phyloP scores from a whole-genome alignment of 2,888 invertebrate species.

The Cephus runcator region DNA sequence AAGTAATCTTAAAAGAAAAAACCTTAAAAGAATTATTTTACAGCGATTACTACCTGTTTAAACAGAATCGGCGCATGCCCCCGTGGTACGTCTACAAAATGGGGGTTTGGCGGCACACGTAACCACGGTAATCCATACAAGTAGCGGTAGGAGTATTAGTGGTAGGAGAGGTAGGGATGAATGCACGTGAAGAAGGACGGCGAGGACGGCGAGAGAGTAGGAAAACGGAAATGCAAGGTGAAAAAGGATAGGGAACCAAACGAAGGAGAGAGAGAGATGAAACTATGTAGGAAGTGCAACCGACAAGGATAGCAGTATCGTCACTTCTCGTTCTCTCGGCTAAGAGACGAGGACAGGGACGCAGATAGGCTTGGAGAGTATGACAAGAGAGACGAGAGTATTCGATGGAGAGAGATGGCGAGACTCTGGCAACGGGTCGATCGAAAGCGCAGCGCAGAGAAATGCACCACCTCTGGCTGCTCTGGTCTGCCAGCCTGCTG shows the following conservation, averaged over 20 bases:
- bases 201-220: constrained; percentile 5
- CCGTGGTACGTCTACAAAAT: constrained; percentile 4
- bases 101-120: neutral
- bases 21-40: neutral
- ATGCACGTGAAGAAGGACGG: constrained; percentile 1
- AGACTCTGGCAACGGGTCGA: constrained; percentile 59
- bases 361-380: neutral
- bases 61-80: constrained; percentile 40
- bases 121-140: neutral
- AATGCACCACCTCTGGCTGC: constrained; percentile 58
- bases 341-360: neutral
- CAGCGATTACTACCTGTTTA: neutral
- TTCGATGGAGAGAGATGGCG: constrained; percentile 26
- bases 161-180: constrained; percentile 33
- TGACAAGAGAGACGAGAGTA: constrained; percentile 25
- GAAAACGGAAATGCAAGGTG: constrained; percentile 20
- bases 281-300: neutral
- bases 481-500: constrained; percentile 52
- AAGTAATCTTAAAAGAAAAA: neutral
- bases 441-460: constrained; percentile 64
- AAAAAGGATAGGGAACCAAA: constrained; percentile 6
- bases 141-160: constrained; percentile 17
- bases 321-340: neutral
- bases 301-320: neutral
- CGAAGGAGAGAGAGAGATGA: constrained; percentile 14